Evolutionary conservation across 64 coral and sea anemone genomes (phyloP), one percentile per base, ranked within the genome.

Genomic region (Stylophora pistillata): DNA sequence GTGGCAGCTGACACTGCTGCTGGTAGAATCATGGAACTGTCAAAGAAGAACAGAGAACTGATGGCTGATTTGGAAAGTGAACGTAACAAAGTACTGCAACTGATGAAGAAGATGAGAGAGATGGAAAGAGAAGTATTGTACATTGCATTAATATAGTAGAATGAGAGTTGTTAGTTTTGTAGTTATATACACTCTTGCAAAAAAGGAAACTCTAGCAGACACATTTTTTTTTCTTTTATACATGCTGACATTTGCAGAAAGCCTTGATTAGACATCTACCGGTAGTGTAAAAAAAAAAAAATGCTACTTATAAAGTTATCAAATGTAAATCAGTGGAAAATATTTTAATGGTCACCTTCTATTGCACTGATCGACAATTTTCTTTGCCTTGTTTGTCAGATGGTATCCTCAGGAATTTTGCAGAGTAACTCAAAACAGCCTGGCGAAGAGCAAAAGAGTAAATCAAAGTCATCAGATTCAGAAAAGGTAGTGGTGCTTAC

Each of bases 71-170:
- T 91, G 74, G 79, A 82, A 61, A 89, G 78, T 77, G 85, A 94
- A 25, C 78, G 56, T 52, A 94, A 73, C 62, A 90, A 90, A 86
- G 74, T 77, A 25, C 85, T 74, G 2, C 93, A 90, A 20, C 74
- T 94, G 74, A 20, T 75, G 68, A 90, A 56, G 63, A 94, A 87
- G 56, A 21, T 85, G 53, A 72, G 59, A 23, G 87, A 94, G 20
- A 63, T 94, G 56, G 87, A 94, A 75, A 79, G 7, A 70, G 72
- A 94, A 72, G 93, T n/a, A n/a, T n/a, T n/a, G n/a, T 92, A 88
- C 52, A 66, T 52, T n/a, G 17, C 2, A 60, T 60, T 60, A 12
- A 60, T 60, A 15, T 18, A 60, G 58, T 2, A 15, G 58, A 3
- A 13, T 15, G 17, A 60, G 17, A 15, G 58, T 60, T 15, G 17